phyloP scores from a whole-genome alignment of 2,113 vertebrate species.

The Takifugu bimaculatus region DNA sequence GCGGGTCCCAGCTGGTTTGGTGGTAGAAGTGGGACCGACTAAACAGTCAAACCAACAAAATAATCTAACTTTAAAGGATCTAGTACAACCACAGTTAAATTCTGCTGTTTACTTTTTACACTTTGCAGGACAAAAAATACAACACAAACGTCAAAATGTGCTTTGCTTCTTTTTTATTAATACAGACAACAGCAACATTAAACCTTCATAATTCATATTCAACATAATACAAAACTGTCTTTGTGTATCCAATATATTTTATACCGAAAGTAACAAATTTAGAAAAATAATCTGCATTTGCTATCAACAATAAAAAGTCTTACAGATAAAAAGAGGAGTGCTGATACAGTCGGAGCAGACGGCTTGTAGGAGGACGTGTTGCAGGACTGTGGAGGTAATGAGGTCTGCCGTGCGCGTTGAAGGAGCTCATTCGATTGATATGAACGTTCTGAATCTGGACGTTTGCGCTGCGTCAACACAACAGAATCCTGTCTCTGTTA shows the following conservation, averaged over 20 bases:
- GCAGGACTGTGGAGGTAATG: no score
- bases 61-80: no score
- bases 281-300: constrained; percentile 89
- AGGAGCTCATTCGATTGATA: no score
- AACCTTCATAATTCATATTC: constrained; percentile 85
- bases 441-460: no score
- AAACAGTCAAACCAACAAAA: no score
- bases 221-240: constrained; percentile 83
- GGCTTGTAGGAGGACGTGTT: background rate
- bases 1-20: no score
- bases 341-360: constrained; percentile 30
- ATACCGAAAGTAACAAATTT: constrained; percentile 91
- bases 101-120: no score
- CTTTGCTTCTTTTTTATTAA: constrained; percentile 25
- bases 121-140: background rate
- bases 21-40: no score
- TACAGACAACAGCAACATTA: constrained; percentile 79
- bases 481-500: no score
- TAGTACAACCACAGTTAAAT: no score
- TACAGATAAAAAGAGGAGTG: constrained; percentile 65
- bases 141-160: constrained; percentile 7
- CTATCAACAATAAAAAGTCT: constrained; percentile 90
- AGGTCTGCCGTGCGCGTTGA: no score
- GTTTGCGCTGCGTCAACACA: no score
- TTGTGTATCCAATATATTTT: constrained; percentile 85